Evolutionary conservation across 1,140 invertebrate species (phyloP).

Genomic region (Papilio polytes): DNA sequence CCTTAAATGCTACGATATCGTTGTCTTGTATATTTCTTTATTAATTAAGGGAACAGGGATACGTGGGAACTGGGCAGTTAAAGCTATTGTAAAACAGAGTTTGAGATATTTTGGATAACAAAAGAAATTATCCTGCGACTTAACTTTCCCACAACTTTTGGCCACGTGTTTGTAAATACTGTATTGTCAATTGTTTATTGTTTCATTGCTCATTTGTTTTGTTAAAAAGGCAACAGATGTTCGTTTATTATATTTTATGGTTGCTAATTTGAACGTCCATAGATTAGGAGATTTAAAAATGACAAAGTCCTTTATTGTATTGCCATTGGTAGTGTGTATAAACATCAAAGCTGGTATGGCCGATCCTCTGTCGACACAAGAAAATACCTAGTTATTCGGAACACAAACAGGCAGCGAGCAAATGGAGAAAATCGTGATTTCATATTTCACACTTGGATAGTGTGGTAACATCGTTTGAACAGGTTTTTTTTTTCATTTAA

Average conservation of each 20-base stretch:
- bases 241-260: constrained; percentile 52
- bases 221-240: constrained; percentile 64
- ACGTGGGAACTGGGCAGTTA: constrained; percentile 69
- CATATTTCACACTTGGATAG: constrained; percentile 82
- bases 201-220: constrained; percentile 60
- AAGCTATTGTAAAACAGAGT: constrained; percentile 57
- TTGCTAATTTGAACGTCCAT: constrained; percentile 11
- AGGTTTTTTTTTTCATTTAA: constrained; percentile 74
- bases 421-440: constrained; percentile 81
- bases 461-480: constrained; percentile 71
- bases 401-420: constrained; percentile 72
- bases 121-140: constrained; percentile 70
- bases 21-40: constrained; percentile 68
- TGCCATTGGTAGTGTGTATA: neutral
- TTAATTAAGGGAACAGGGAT: constrained; percentile 74
- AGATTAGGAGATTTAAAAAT: neutral
- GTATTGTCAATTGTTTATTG: constrained; percentile 65
- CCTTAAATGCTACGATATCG: constrained; percentile 73
- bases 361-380: constrained; percentile 73
- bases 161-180: constrained; percentile 64
- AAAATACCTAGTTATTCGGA: constrained; percentile 76
- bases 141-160: constrained; percentile 55
- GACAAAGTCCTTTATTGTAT: constrained; percentile 15
- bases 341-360: constrained; percentile 41
- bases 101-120: constrained; percentile 65